These are phyloP conservation scores for Megaceryle alcyon DNA, from an alignment of 2,797 vertebrate genomes.

Conservation along the genomic window DNA sequence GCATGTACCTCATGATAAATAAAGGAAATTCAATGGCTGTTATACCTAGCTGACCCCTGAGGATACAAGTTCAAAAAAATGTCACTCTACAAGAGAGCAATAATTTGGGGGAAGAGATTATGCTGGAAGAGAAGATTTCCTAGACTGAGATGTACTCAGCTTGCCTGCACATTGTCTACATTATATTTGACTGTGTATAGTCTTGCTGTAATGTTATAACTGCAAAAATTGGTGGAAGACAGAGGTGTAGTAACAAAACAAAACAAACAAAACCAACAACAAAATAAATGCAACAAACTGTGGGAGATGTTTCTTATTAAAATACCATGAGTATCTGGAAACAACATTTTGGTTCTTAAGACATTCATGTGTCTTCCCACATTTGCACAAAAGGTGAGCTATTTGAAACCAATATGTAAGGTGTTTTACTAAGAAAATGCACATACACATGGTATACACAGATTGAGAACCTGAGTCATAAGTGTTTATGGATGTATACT, in stretches of 20 bases:
- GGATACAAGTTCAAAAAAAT: neutral
- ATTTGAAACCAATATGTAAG: neutral
- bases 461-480: neutral
- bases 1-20: neutral
- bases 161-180: neutral
- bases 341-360: neutral
- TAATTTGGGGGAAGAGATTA: neutral
- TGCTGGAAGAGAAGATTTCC: neutral
- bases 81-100: neutral
- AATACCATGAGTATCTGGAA: neutral
- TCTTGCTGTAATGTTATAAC: neutral
- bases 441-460: accelerated
- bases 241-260: neutral
- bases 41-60: neutral
- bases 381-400: neutral
- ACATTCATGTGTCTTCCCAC: no score
- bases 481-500: neutral
- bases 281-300: no score
- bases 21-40: neutral
- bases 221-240: neutral
- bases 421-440: neutral
- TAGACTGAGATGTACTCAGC: neutral
- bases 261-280: no score
- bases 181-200: neutral
- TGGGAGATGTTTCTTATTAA: neutral